These are phyloP conservation scores for Macropodus opercularis DNA, from an alignment of 2,797 vertebrate species.

Conservation along the genomic window DNA sequence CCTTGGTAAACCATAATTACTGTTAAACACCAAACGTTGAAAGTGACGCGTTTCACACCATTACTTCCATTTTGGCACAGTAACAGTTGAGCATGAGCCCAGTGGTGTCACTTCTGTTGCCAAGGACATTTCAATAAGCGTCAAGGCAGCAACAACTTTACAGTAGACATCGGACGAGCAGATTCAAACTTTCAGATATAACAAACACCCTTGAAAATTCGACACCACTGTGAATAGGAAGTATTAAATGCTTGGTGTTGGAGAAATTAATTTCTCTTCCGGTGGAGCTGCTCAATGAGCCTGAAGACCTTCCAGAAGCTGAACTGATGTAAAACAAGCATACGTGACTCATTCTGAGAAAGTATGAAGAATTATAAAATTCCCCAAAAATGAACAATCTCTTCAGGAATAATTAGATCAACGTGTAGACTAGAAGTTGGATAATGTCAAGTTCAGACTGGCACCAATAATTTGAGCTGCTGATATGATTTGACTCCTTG, in stretches of 20 bases:
- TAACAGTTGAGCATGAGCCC: slow-evolving; percentile 28
- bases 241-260: background rate
- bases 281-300: slow-evolving; percentile 1
- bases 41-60: slow-evolving; percentile 62
- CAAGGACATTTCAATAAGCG: slow-evolving; percentile 10
- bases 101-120: slow-evolving; percentile 13
- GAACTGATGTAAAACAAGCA: background rate
- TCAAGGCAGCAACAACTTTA: slow-evolving; percentile 18
- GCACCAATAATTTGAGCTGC: slow-evolving; percentile 26
- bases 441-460: slow-evolving; percentile 16
- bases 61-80: slow-evolving; percentile 44
- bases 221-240: background rate
- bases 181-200: slow-evolving; percentile 4
- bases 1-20: slow-evolving; percentile 21
- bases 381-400: slow-evolving; percentile 3
- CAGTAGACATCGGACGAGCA: background rate
- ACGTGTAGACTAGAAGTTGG: slow-evolving; percentile 12
- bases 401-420: background rate
- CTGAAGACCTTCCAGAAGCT: slow-evolving; percentile 5
- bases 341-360: slow-evolving; percentile 16
- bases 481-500: slow-evolving; percentile 31
- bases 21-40: slow-evolving; percentile 39
- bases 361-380: slow-evolving; percentile 21
- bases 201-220: slow-evolving; percentile 5
- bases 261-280: too few species aligned